A percentile compares a stretch with the other conserved stretches of the same genome.
Evolutionary conservation across 2,113 vertebrate genomes (phyloP).

Genomic region (Equus quagga): DNA sequence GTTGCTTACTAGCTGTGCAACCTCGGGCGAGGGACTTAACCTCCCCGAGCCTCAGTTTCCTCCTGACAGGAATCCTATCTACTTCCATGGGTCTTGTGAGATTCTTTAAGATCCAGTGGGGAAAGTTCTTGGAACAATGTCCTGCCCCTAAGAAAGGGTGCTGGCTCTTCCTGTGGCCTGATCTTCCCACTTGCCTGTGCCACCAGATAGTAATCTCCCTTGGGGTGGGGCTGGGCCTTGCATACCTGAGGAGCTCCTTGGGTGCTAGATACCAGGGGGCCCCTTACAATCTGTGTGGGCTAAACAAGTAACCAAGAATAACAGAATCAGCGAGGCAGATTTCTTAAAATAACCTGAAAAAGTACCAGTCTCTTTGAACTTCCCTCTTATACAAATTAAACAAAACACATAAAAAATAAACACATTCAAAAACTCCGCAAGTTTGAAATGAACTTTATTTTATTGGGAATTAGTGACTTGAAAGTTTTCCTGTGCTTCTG

Average conservation of each 20-base stretch:
- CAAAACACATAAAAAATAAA: not conserved
- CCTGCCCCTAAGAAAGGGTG: not conserved
- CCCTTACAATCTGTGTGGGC: not conserved
- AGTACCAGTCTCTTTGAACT: constrained; percentile 35
- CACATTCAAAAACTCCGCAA: not conserved
- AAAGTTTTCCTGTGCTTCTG: not conserved
- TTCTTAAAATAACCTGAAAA: constrained; percentile 60
- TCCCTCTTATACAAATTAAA: constrained; percentile 44
- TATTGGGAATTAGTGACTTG: not conserved
- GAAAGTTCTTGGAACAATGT: not conserved
- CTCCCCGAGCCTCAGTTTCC: not conserved
- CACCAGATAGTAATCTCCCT: not conserved
- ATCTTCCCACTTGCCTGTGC: not conserved
- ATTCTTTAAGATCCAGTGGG: not conserved
- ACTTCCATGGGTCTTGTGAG: not conserved
- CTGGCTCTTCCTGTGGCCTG: not conserved
- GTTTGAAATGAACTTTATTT: constrained; percentile 54
- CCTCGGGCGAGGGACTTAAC: not conserved
- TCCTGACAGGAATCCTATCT: not conserved
- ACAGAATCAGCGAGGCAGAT: constrained; percentile 29
- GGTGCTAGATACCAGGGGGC: not conserved
- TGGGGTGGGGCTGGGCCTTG: not conserved
- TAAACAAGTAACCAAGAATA: not conserved
- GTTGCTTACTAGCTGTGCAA: not conserved
- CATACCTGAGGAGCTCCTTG: not conserved